A percentile compares a stretch with the other conserved stretches of the same genome.
These are phyloP conservation scores for Falco concolor DNA, from an alignment of 2,797 vertebrate genomes.

Conservation along the genomic window DNA sequence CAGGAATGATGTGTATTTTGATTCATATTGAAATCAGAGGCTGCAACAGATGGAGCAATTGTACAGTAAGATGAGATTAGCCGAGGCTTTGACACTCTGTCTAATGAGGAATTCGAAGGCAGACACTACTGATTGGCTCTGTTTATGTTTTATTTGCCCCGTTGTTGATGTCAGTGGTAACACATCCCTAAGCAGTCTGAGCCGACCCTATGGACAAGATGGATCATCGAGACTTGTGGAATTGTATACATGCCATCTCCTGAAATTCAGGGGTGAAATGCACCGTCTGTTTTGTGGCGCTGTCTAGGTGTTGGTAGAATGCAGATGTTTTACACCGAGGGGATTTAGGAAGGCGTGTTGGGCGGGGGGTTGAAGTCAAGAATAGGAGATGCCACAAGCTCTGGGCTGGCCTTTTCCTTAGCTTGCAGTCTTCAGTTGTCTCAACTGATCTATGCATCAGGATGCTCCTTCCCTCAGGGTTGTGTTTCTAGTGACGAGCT, in stretches of 20 bases:
- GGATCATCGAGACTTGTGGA: neutral
- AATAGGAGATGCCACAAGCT: neutral
- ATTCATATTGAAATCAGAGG: neutral
- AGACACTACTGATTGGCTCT: neutral
- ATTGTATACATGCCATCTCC: neutral
- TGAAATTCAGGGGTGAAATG: fast-evolving
- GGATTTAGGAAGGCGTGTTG: neutral
- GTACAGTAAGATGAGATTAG: neutral
- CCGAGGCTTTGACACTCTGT: neutral
- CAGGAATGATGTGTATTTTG: conserved; percentile 2
- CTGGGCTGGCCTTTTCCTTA: neutral
- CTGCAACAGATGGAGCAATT: conserved; percentile 27
- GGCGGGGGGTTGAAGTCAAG: neutral
- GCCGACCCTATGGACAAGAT: neutral
- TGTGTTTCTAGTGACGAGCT: neutral
- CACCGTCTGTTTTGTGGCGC: fast-evolving
- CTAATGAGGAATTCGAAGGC: conserved; percentile 18
- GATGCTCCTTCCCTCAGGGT: neutral
- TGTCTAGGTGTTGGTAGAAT: fast-evolving
- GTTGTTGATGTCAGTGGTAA: neutral
- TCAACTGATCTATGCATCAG: neutral
- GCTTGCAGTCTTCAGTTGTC: neutral
- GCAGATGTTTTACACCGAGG: neutral
- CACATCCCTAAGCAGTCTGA: neutral
- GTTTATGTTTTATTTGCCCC: neutral